Conservation (phyloP, 2,113 vertebrate species). For the Psephotus haematonotus region DNA sequence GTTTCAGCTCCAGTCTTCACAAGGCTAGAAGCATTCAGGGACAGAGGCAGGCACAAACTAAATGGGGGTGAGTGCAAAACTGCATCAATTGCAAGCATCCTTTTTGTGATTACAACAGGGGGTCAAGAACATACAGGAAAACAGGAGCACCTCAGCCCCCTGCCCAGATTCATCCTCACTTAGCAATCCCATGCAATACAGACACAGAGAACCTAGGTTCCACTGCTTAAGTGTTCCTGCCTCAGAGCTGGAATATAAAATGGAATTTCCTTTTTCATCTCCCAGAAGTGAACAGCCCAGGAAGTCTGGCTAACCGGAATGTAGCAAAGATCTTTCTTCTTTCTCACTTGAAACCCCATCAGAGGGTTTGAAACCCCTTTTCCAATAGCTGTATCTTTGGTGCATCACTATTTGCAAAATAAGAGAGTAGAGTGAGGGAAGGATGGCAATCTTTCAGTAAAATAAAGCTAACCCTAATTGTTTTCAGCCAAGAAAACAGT, state of each 20-base stretch:
- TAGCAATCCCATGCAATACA: neutral
- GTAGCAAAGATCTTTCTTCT: neutral
- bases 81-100: neutral
- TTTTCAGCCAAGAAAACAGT: neutral
- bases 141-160: neutral
- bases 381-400: neutral
- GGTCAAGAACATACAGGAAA: neutral
- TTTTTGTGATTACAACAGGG: neutral
- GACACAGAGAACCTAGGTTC: neutral
- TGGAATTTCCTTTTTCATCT: neutral
- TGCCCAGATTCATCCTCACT: neutral
- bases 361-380: neutral
- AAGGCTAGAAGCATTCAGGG: neutral
- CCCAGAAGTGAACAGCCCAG: neutral
- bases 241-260: neutral
- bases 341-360: neutral
- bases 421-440: neutral
- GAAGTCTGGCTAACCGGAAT: neutral
- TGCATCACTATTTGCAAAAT: neutral
- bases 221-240: neutral
- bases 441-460: neutral
- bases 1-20: neutral
- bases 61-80: neutral
- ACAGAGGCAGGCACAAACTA: neutral
- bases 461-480: neutral